phyloP scores from a whole-genome alignment of 2,797 vertebrate species.

The Clarias laeviceps region DNA sequence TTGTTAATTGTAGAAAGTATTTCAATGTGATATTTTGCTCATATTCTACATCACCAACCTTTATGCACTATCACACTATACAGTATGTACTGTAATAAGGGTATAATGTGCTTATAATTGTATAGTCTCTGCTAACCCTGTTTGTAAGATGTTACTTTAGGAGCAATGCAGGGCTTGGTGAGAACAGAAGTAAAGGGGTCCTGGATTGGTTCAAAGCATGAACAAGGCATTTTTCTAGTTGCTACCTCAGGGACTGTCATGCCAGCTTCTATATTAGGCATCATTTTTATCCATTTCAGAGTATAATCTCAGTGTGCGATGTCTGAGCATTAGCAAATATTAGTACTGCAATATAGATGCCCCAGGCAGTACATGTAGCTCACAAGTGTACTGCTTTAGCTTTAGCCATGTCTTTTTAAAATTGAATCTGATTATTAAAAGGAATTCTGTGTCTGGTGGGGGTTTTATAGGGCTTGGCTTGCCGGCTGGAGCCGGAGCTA shows the following conservation, averaged over 20 bases:
- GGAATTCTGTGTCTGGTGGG: constrained; percentile 14
- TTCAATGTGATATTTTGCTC: background rate
- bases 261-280: constrained; percentile 15
- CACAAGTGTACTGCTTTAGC: constrained; percentile 2
- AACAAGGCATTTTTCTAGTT: constrained; percentile 25
- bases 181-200: constrained; percentile 37
- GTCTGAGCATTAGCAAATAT: constrained; percentile 29
- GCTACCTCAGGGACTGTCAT: background rate
- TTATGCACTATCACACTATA: constrained; percentile 3
- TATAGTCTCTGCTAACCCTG: constrained; percentile 41
- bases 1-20: background rate
- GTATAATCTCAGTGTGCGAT: constrained; percentile 33
- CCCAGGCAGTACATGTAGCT: background rate
- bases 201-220: background rate
- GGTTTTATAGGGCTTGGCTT: constrained; percentile 5
- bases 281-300: constrained; percentile 6
- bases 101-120: constrained; percentile 37
- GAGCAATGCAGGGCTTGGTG: constrained; percentile 1
- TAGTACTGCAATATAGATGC: constrained; percentile 25
- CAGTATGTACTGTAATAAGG: constrained; percentile 36
- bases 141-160: constrained; percentile 27
- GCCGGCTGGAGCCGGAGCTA: background rate
- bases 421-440: constrained; percentile 18
- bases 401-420: constrained; percentile 22
- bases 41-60: background rate